Percentiles rank a stretch among this genome's conserved stretches.
Evolutionary conservation across 1,140 invertebrate species (phyloP).

Genomic region (Mesaphorura yosii): DNA sequence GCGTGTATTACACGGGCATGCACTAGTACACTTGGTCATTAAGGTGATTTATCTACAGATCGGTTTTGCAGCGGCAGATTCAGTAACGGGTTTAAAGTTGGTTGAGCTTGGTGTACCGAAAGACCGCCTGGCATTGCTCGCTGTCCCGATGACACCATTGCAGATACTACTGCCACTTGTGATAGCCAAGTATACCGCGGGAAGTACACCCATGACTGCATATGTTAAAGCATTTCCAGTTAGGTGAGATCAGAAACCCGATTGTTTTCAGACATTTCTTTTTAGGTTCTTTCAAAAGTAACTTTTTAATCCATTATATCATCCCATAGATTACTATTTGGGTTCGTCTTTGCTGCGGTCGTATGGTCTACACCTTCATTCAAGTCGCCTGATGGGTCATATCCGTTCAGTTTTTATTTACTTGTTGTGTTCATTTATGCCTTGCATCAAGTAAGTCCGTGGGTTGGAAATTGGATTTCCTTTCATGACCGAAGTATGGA

Average conservation of each 20-base stretch:
- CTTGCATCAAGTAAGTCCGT: constrained; percentile 74
- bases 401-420: constrained; percentile 68
- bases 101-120: constrained; percentile 91
- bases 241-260: constrained; percentile 42
- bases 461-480: too few relatives aligned
- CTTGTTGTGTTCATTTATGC: constrained; percentile 66
- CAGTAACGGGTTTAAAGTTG: constrained; percentile 85
- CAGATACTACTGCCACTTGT: constrained; percentile 86
- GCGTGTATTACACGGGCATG: not conserved
- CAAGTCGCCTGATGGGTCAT: constrained; percentile 49
- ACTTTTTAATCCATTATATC: constrained; percentile 11
- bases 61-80: constrained; percentile 91
- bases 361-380: constrained; percentile 68
- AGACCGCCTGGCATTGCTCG: constrained; percentile 82
- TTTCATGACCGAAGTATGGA: too few relatives aligned
- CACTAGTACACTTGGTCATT: not conserved
- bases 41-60: constrained; percentile 47
- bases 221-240: constrained; percentile 83
- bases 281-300: constrained; percentile 12
- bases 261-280: not conserved
- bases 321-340: constrained; percentile 61
- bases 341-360: constrained; percentile 65
- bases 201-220: constrained; percentile 73
- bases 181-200: constrained; percentile 76
- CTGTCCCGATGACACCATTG: constrained; percentile 82